phyloP scores from a whole-genome alignment of 2,113 vertebrate species.

The Erythrocebus patas region DNA sequence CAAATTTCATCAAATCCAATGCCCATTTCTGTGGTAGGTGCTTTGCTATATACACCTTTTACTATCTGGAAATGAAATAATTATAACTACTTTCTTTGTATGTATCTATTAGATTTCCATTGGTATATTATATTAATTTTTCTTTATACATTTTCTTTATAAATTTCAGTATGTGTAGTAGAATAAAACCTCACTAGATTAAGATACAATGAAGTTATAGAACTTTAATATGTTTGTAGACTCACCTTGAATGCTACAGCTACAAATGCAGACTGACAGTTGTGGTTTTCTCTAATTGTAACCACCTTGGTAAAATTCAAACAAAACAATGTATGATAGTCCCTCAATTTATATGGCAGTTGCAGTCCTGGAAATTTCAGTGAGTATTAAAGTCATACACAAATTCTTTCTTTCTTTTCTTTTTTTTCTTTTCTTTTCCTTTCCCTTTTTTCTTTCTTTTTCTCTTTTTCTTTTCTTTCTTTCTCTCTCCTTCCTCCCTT shows the following conservation, averaged over 20 bases:
- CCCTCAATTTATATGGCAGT: neutral
- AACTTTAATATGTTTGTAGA: neutral
- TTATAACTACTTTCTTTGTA: constrained; percentile 3
- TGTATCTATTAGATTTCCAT: neutral
- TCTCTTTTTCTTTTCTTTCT: no score
- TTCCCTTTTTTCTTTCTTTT: neutral
- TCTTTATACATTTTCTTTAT: neutral
- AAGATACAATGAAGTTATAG: neutral
- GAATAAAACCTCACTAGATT: neutral
- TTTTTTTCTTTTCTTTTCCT: no score
- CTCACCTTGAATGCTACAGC: neutral
- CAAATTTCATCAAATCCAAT: neutral
- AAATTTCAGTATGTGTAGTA: neutral
- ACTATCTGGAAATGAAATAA: neutral
- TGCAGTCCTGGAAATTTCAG: neutral
- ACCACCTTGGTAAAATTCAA: neutral
- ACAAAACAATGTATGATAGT: neutral
- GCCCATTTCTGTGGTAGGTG: neutral
- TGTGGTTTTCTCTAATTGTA: neutral
- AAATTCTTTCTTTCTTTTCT: neutral
- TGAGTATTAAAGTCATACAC: neutral
- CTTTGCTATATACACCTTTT: neutral
- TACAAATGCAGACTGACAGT: neutral
- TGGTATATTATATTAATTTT: neutral
- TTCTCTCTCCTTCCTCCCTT: no score